phyloP scores from a whole-genome alignment of 2,888 invertebrate species.

The Drosophila multiciliata region DNA sequence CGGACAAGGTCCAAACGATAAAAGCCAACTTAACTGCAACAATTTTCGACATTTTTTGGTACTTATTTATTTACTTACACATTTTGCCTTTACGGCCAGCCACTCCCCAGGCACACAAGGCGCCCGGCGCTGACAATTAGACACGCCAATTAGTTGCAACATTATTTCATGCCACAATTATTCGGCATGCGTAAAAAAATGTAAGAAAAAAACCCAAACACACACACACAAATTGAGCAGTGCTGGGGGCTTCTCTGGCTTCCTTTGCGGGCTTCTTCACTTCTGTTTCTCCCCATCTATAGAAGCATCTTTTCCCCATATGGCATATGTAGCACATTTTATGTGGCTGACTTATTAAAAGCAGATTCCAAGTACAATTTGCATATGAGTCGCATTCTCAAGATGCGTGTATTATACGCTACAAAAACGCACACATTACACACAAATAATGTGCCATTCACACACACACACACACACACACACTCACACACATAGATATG shows the following conservation, averaged over 20 bases:
- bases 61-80: slow-evolving; percentile 50
- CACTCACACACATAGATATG: background rate
- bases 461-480: background rate
- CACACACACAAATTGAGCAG: background rate
- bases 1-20: slow-evolving; percentile 36
- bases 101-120: slow-evolving; percentile 30
- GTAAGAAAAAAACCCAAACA: background rate
- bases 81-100: slow-evolving; percentile 31
- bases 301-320: background rate
- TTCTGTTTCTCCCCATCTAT: background rate
- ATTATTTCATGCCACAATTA: slow-evolving; percentile 62
- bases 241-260: background rate
- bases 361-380: slow-evolving; percentile 55
- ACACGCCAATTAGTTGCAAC: slow-evolving; percentile 72
- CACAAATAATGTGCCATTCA: slow-evolving; percentile 22
- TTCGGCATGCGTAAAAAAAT: slow-evolving; percentile 13
- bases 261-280: background rate
- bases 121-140: slow-evolving; percentile 53
- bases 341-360: slow-evolving; percentile 68
- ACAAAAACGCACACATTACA: slow-evolving; percentile 17
- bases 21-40: slow-evolving; percentile 34
- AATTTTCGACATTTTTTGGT: slow-evolving; percentile 44
- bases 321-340: slow-evolving; percentile 16
- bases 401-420: slow-evolving; percentile 18
- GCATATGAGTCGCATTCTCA: slow-evolving; percentile 50